A percentile compares a stretch with the other conserved stretches of the same genome.
Evolutionary conservation across 2,888 invertebrate genomes (phyloP).

Genomic region (Hedya salicella): DNA sequence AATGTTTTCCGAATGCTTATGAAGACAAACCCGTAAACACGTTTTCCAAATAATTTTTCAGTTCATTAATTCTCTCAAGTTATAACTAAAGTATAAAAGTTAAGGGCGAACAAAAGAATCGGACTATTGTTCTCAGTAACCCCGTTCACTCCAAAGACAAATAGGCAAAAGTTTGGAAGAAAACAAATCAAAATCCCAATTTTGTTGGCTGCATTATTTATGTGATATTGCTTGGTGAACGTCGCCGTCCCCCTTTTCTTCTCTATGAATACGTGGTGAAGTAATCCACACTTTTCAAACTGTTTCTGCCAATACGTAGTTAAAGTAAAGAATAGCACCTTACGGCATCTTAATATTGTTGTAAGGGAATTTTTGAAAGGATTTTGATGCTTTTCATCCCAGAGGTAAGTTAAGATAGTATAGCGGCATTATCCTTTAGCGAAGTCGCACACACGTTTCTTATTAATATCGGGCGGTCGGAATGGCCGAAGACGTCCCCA

Average conservation of each 20-base stretch:
- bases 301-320: conserved; percentile 65
- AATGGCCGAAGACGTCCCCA: conserved; percentile 83
- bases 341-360: conserved; percentile 9
- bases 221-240: conserved; percentile 79
- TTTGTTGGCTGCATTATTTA: conserved; percentile 82
- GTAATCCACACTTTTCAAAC: conserved; percentile 72
- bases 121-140: conserved; percentile 63
- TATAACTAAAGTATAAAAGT: conserved; percentile 50
- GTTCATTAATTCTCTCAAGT: conserved; percentile 56
- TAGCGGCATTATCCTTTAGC: conserved; percentile 57
- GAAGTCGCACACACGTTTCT: conserved; percentile 77
- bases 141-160: conserved; percentile 69
- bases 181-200: conserved; percentile 85
- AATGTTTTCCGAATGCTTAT: conserved; percentile 11
- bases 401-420: conserved; percentile 51
- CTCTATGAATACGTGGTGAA: conserved; percentile 69
- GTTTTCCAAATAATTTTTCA: conserved; percentile 61
- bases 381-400: conserved; percentile 36
- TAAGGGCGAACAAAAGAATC: conserved; percentile 57
- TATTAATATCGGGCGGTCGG: conserved; percentile 82
- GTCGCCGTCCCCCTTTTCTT: conserved; percentile 77
- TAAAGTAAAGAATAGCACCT: conserved; percentile 27
- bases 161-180: conserved; percentile 77
- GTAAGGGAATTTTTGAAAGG: conserved; percentile 9
- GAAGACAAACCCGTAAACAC: background rate